A percentile compares a stretch with the other conserved stretches of the same genome.
Evolutionary conservation across 2,113 vertebrate species (phyloP).

Genomic region (Anguilla rostrata): DNA sequence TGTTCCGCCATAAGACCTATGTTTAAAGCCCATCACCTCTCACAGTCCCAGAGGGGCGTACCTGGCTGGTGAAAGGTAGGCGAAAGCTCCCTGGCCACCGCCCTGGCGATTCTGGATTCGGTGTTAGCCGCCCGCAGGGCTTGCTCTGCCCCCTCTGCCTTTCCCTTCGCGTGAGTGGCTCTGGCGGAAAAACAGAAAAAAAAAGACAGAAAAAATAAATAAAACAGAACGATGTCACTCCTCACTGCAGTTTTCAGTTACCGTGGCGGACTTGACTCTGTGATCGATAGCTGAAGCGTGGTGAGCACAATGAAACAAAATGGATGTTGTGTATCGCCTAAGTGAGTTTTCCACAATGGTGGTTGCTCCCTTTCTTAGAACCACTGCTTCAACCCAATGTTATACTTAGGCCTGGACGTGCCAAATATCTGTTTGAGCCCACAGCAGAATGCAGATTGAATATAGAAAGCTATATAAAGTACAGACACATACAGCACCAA

Average conservation of each 20-base stretch:
- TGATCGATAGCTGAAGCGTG: no score
- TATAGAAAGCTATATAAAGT: neutral
- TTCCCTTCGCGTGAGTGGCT: conserved; percentile 88
- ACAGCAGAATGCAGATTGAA: neutral
- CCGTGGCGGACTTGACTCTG: neutral
- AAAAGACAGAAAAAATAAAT: no score
- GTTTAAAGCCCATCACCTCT: neutral
- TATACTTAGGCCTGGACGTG: conserved; percentile 24
- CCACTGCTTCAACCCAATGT: conserved; percentile 25
- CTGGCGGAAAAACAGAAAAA: conserved; percentile 60
- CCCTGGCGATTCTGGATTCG: conserved; percentile 88
- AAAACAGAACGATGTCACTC: no score
- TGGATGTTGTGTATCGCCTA: neutral
- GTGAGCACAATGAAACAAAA: neutral
- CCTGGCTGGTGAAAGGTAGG: conserved; percentile 98
- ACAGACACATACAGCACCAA: neutral
- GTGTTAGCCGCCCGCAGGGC: conserved; percentile 85
- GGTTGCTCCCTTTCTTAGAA: conserved; percentile 41
- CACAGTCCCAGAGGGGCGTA: conserved; percentile 40
- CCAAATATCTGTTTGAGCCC: neutral
- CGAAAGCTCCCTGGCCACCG: conserved; percentile 91
- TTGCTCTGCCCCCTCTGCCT: conserved; percentile 88
- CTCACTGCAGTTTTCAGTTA: no score
- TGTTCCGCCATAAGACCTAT: neutral
- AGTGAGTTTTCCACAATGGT: neutral